Evolutionary conservation across 2,797 vertebrate genomes (phyloP), one percentile per base, ranked within the genome.

Genomic region (Glossophaga mutica): DNA sequence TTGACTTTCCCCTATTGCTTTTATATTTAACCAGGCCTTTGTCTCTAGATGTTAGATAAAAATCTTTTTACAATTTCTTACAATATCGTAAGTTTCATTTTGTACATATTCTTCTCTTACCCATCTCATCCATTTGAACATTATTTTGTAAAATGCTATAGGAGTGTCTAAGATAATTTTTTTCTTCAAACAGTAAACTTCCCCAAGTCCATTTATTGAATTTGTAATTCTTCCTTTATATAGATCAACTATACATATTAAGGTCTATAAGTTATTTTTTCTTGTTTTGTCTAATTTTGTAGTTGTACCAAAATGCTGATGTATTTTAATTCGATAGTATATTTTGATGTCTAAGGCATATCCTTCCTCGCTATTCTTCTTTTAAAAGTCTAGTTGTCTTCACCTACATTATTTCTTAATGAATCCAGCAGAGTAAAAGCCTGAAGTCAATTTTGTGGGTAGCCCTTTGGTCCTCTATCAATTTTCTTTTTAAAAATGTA

Each of bases 141-240:
- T 79, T 87, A 39, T 93, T 86, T 95, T 93, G 65, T 73, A 44
- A 93, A 93, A 73, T 55, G 22, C 55, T 89, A 0, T 91, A 19
- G 68, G 19, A 96, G 89, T 84, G 39, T 59, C 32, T 48, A 85
- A 73, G 32, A 87, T 89, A 68, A 68, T 88, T 83, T 1, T 73
- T 92, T 92, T 50, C 39, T 24, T 86, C 26, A 74, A 90, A 83
- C 32, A 90, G 26, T 62, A 81, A 70, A 59, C 73, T 90, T 77
- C 57, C 22, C 48, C 52, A 90, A 34, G 19, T 81, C 24, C 29
- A 70, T 67, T 84, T 82, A 81, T 89, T 87, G 37, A 89, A 37
- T 95, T 77, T 94, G 5, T 95, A 86, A 90, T 96, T 90, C 26
- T 67, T 73, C n/a, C 59, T 85, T 90, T 92, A 76, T 90, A 73